Conservation (phyloP, 2,888 invertebrate species). For the Drosophila paucipuncta region DNA sequence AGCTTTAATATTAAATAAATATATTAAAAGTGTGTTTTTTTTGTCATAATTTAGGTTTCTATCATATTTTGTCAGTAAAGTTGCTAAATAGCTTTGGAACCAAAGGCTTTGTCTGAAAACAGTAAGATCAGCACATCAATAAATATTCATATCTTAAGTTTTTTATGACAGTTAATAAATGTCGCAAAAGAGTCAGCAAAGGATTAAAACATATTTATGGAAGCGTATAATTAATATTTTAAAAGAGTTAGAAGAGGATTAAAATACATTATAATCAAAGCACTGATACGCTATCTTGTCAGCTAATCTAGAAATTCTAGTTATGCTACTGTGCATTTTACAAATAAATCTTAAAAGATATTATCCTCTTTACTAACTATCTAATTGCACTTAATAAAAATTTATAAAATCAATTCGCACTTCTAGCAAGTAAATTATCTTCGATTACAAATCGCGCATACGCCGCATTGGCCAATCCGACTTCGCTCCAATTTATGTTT, state of each 20-base stretch:
- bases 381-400: not conserved
- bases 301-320: not conserved
- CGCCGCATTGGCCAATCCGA: conserved; percentile 26
- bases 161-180: not conserved
- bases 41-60: not conserved
- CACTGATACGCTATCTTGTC: conserved; percentile 8
- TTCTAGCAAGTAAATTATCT: conserved; percentile 1
- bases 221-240: not conserved
- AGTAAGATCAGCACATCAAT: not conserved
- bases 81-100: too few relatives aligned
- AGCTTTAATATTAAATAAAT: not conserved
- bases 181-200: not conserved
- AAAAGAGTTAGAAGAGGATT: not conserved
- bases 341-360: not conserved
- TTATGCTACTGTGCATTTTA: not conserved
- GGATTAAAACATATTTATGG: not conserved
- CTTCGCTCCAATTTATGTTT: not conserved
- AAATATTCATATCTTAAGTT: not conserved
- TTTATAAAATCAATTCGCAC: not conserved
- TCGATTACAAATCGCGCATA: conserved; percentile 41
- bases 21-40: too few relatives aligned
- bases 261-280: not conserved
- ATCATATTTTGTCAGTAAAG: not conserved
- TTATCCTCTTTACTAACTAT: not conserved
- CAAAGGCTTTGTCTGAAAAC: not conserved